Conservation (phyloP, 2,888 invertebrate species). For the Eupithecia pulchellata region DNA sequence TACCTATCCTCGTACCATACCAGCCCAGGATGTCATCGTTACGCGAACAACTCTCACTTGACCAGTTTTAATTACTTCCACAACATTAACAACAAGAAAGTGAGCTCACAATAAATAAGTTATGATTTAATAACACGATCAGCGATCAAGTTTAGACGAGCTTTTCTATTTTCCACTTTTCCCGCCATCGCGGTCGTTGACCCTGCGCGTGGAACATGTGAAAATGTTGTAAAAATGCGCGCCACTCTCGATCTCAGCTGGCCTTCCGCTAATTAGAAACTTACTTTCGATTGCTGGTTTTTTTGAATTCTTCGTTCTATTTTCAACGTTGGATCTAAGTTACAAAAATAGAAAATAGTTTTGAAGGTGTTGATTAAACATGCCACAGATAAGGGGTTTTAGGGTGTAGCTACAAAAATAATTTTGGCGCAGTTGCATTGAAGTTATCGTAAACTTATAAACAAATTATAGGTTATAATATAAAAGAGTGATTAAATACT, state of each 20-base stretch:
- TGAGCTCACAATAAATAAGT: conserved; percentile 25
- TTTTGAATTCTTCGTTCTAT: conserved; percentile 1
- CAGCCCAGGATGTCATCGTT: neutral
- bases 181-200: conserved; percentile 48
- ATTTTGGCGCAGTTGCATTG: neutral
- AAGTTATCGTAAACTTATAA: neutral
- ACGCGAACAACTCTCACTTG: conserved; percentile 5
- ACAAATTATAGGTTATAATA: neutral
- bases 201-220: conserved; percentile 55
- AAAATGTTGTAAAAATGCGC: conserved; percentile 66
- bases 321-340: neutral
- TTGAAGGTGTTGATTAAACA: too few species aligned
- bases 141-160: conserved; percentile 39
- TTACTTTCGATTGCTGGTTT: conserved; percentile 49
- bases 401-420: too few species aligned
- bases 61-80: conserved; percentile 13
- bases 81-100: conserved; percentile 24
- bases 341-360: neutral
- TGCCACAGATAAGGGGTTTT: too few species aligned
- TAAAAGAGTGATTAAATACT: neutral
- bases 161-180: conserved; percentile 52
- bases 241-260: conserved; percentile 64
- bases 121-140: conserved; percentile 34
- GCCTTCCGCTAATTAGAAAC: conserved; percentile 55
- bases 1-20: neutral